Evolutionary conservation across 2,113 vertebrate species (phyloP), one percentile per base, ranked within the genome.

Genomic region (Boulengeromyrus knoepffleri): DNA sequence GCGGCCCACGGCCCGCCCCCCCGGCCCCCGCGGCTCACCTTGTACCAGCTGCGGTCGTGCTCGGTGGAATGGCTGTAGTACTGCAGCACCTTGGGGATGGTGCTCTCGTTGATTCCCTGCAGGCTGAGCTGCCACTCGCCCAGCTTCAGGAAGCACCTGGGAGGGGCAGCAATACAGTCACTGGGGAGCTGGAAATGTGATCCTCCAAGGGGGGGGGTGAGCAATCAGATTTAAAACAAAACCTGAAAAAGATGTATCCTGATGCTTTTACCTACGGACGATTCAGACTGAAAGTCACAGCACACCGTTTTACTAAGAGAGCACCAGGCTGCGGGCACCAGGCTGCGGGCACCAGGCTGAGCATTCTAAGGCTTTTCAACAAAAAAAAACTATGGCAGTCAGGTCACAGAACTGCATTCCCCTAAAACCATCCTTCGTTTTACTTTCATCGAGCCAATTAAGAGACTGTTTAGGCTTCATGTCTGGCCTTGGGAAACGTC

Each of bases 91-190:
- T 98, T 98, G 91, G 98, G 98, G 94, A 99, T 99, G 87, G 99
- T 99, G 93, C 98, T 98, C 93, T 99, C 99, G 0, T 99, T 99
- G 95, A 99, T 99, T 92, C 99, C 99, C 93, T 99, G 98, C 47
- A 99, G 96, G 93, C 96, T 99, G 90, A 99, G 97, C 95, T 99
- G 98, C 99, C 99, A 99, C 92, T 99, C 99, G 0, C 99, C 99
- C 87, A 99, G 95, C 47, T 99, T 99, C 94, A 99, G 95, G 93
- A 99, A 99, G 94, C 99, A 99, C 92, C 99, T 99, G 93, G 87
- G 92, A 2, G 12, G 70, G 80, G 80, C 62, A 66, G n/a, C 62
- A 66, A 66, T 10, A 31, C 9, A 12, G n/a, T 66, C n/a, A 66
- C 1, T 10, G n/a, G 62, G n/a, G 9, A 66, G 62, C n/a, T 66